Evolutionary conservation across 2,797 vertebrate species (phyloP).

Genomic region (Telmatherina bonti): DNA sequence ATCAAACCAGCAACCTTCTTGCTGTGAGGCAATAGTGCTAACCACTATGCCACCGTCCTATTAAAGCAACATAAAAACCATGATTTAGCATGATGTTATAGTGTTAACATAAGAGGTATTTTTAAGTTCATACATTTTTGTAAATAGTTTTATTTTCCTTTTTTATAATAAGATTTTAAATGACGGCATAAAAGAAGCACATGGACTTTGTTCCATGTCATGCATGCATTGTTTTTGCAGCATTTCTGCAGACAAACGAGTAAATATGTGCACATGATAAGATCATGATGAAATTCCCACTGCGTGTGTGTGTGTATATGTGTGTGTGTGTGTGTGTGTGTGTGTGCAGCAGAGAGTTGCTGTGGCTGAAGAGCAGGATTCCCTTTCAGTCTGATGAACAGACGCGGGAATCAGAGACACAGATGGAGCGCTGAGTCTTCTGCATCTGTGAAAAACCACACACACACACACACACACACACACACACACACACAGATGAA

Average conservation of each 20-base stretch:
- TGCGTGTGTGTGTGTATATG: too few relatives aligned
- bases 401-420: conserved; percentile 39
- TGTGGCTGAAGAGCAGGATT: conserved; percentile 52
- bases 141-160: background rate
- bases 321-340: too few relatives aligned
- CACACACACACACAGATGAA: background rate
- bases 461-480: conserved; percentile 15
- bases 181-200: background rate
- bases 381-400: conserved; percentile 52
- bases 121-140: background rate
- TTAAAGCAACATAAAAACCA: too few relatives aligned
- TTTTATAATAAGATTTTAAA: background rate
- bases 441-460: conserved; percentile 30
- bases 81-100: too few relatives aligned
- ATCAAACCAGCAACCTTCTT: too few relatives aligned
- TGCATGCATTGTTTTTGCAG: conserved; percentile 3
- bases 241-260: conserved; percentile 23
- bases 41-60: too few relatives aligned
- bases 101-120: too few relatives aligned
- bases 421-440: conserved; percentile 37
- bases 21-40: too few relatives aligned
- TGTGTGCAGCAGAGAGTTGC: conserved; percentile 9
- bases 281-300: conserved; percentile 29
- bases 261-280: conserved; percentile 31
- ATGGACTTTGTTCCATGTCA: background rate